These are phyloP conservation scores for Bradypodion pumilum DNA, from an alignment of 2,797 vertebrate genomes.

Conservation along the genomic window DNA sequence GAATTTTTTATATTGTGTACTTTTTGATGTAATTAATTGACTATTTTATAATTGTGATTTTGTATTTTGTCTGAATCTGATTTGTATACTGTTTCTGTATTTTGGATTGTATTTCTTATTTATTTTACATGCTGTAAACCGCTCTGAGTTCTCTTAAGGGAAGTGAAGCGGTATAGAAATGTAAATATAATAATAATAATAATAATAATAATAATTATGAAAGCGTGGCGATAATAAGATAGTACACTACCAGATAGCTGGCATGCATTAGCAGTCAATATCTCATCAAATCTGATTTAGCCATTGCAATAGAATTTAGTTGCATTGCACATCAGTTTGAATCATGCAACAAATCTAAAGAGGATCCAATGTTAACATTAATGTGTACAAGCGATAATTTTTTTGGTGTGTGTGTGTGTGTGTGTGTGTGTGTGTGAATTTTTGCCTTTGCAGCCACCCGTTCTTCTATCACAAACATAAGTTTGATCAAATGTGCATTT, in stretches of 20 bases:
- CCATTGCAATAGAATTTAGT: neutral
- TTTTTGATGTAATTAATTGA: too few species aligned
- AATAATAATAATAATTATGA: too few species aligned
- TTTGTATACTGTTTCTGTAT: too few species aligned
- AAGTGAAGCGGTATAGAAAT: too few species aligned
- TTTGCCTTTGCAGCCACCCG: neutral
- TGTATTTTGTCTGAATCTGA: too few species aligned
- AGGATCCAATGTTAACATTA: neutral
- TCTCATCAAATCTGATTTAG: neutral
- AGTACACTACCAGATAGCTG: neutral
- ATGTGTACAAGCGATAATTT: neutral
- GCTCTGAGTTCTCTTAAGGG: too few species aligned
- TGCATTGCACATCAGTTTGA: neutral
- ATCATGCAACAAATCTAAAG: neutral
- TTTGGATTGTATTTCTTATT: too few species aligned
- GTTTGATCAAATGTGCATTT: neutral
- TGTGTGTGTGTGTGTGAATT: conserved; percentile 3
- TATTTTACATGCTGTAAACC: too few species aligned
- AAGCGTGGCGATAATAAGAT: neutral
- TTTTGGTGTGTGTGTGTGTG: conserved; percentile 12
- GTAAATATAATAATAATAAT: too few species aligned
- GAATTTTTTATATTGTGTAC: too few species aligned
- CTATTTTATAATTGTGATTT: too few species aligned
- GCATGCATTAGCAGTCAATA: conserved; percentile 3
- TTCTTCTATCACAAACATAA: neutral